Percentiles rank a stretch among this genome's conserved stretches.
phyloP scores from a whole-genome alignment of 1,140 invertebrate species.

The Macrobrachium rosenbergii region DNA sequence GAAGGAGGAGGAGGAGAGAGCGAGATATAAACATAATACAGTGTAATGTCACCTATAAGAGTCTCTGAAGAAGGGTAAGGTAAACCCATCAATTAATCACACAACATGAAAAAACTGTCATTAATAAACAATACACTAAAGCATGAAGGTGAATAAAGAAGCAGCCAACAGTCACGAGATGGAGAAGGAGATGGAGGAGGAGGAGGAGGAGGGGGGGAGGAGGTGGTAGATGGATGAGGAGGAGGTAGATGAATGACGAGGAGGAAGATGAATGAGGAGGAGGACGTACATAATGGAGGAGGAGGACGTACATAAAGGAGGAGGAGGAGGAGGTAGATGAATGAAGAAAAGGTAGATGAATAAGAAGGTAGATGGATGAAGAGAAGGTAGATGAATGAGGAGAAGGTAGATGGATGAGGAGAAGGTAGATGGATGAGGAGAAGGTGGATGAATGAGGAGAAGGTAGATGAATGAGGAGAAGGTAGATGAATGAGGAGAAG shows the following conservation, averaged over 20 bases:
- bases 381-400: background rate
- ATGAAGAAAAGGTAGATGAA: no score
- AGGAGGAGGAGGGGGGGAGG: background rate
- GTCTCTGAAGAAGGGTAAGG: no score
- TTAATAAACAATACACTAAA: background rate
- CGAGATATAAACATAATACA: no score
- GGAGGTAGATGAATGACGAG: background rate
- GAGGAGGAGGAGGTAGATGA: background rate
- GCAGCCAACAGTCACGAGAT: no score
- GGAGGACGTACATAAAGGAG: background rate
- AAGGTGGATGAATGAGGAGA: background rate
- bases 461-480: background rate
- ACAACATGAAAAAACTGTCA: no score
- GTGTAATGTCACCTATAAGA: no score
- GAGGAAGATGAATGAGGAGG: background rate
- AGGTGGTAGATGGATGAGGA: background rate
- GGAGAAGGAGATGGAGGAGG: background rate
- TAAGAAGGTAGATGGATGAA: background rate
- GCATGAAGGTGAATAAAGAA: background rate
- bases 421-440: no score
- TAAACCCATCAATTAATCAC: no score
- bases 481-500: background rate
- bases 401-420: background rate
- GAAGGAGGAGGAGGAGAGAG: no score
- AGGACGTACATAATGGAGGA: no score